phyloP scores from a whole-genome alignment of 2,888 invertebrate genomes.

The Polyommatus icarus region DNA sequence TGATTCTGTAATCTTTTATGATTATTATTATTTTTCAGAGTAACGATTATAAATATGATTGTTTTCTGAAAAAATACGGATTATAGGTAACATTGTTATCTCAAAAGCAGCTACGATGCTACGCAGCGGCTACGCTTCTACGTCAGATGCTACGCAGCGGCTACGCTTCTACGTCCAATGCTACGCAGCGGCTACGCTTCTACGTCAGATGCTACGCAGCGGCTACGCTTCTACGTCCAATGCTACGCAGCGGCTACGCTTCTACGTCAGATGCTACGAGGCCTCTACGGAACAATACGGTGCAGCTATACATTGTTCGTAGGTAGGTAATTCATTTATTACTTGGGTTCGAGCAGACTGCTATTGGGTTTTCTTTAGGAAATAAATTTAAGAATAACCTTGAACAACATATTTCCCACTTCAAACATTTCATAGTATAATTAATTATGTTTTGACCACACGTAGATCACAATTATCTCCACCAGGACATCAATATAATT shows the following conservation, averaged over 20 bases:
- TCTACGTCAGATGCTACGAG: not conserved
- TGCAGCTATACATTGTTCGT: not conserved
- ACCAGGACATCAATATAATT: not conserved
- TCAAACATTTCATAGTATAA: too few species aligned
- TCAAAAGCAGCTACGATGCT: not conserved
- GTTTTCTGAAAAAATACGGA: too few species aligned
- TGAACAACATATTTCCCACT: too few species aligned
- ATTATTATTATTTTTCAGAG: not conserved
- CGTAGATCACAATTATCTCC: slow-evolving; percentile 4
- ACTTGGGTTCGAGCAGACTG: too few species aligned
- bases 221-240: not conserved
- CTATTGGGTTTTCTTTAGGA: too few species aligned
- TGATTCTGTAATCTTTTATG: not conserved
- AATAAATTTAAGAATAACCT: too few species aligned
- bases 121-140: not conserved
- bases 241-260: not conserved
- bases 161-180: not conserved
- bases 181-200: not conserved
- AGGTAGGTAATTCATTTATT: too few species aligned
- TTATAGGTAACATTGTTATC: not conserved
- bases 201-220: not conserved
- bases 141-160: not conserved
- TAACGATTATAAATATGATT: too few species aligned
- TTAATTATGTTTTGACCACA: not conserved
- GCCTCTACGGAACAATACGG: not conserved